Conservation (phyloP, 1,140 invertebrate species). For the Lordiphosa collinella region DNA sequence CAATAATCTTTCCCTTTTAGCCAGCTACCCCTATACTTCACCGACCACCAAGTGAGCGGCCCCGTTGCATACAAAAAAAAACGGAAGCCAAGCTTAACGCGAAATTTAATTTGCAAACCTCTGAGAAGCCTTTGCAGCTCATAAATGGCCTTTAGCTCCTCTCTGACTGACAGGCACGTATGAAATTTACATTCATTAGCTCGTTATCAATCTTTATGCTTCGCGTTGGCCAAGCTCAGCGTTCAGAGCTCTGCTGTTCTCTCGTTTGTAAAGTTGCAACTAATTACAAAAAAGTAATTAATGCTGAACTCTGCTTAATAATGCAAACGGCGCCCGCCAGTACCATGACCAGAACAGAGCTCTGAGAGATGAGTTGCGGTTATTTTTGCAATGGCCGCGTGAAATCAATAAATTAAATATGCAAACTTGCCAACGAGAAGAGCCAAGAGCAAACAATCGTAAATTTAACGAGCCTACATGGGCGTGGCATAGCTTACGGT, state of each 20-base stretch:
- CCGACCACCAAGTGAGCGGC: constrained; percentile 31
- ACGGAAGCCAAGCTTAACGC: constrained; percentile 66
- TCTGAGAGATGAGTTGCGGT: not conserved
- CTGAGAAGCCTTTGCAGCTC: constrained; percentile 26
- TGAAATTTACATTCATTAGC: constrained; percentile 77
- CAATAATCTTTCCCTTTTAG: too few species aligned
- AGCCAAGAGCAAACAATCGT: constrained; percentile 11
- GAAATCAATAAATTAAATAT: constrained; percentile 69
- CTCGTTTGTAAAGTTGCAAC: constrained; percentile 47
- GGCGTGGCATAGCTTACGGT: constrained; percentile 22
- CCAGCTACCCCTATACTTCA: not conserved
- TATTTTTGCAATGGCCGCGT: constrained; percentile 41
- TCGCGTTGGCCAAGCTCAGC: constrained; percentile 13
- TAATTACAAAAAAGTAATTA: constrained; percentile 77
- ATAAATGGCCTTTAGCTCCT: constrained; percentile 24
- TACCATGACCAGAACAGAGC: not conserved
- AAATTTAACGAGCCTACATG: constrained; percentile 32
- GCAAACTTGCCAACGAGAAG: constrained; percentile 17
- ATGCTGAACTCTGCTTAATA: constrained; percentile 52
- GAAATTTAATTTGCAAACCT: constrained; percentile 59
- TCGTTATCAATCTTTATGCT: constrained; percentile 76
- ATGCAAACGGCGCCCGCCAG: constrained; percentile 35
- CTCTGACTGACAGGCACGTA: constrained; percentile 27
- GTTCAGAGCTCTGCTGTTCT: constrained; percentile 4
- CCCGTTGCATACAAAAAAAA: constrained; percentile 15